Conservation (phyloP, 2,797 vertebrate genomes). For the Odontamblyopus rebecca region DNA sequence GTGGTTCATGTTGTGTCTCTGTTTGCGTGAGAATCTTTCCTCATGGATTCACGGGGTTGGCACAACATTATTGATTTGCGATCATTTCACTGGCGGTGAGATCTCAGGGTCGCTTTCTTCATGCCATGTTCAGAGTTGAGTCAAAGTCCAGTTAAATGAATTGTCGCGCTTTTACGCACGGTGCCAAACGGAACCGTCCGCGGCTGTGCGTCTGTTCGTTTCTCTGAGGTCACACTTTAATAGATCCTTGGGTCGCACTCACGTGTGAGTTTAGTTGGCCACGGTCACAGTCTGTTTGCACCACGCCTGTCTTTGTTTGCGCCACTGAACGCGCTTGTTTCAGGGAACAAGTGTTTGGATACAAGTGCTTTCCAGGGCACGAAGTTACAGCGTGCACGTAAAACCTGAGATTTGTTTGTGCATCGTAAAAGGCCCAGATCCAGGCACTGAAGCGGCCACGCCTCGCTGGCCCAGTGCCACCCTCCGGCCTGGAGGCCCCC, state of each 20-base stretch:
- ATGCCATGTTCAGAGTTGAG: not conserved
- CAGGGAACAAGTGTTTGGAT: not conserved
- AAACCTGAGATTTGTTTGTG: slow-evolving; percentile 6
- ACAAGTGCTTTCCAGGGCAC: not conserved
- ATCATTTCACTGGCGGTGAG: not conserved
- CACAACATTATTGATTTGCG: slow-evolving; percentile 5
- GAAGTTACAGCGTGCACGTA: not conserved
- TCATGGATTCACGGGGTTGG: not conserved
- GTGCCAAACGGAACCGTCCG: slow-evolving; percentile 1
- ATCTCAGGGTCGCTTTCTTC: not conserved
- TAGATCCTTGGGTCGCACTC: not conserved
- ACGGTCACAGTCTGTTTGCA: slow-evolving; percentile 4
- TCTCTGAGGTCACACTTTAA: not conserved
- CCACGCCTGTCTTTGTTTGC: slow-evolving; percentile 37
- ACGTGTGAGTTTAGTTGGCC: slow-evolving; percentile 1
- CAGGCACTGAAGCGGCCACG: slow-evolving; percentile 37
- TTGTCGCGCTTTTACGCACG: slow-evolving; percentile 42
- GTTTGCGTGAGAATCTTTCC: not conserved
- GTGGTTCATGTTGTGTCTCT: not conserved
- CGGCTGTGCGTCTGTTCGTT: not conserved
- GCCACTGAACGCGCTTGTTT: not conserved
- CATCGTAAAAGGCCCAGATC: slow-evolving; percentile 47
- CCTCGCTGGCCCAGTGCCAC: slow-evolving; percentile 45
- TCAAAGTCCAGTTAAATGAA: not conserved
- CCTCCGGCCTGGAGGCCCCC: slow-evolving; percentile 61